Evolutionary conservation across 2,888 invertebrate genomes (phyloP), one percentile per base, ranked within the genome.

Genomic region (Antheraea assamensis): DNA sequence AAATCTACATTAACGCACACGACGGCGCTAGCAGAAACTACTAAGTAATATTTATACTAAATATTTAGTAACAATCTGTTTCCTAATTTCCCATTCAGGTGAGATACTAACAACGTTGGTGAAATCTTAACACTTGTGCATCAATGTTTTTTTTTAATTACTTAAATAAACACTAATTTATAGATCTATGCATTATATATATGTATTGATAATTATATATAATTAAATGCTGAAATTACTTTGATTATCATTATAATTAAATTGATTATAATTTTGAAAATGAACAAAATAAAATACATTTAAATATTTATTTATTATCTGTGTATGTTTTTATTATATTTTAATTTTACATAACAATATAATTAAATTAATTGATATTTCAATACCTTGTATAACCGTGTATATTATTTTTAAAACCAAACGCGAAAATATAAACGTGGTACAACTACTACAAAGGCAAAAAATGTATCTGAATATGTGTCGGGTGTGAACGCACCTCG

Each of bases 401-500:
- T 30, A 30, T 64, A 17, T 30, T 64, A 30, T 64, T 17, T 24
- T 64, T 17, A 30, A 58, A 64, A 17, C 30, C 61, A 19, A 64
- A 0, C 17, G 13, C 30, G 4, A 30, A 4, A 30, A 64, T 64
- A 5, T 30, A 30, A 30, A 64, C 27, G 17, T 64, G 27, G 61
- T 30, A 30, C 24, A 42, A 66, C 66, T 30, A 30, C 24, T 55
- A 66, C 66, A 71, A 74, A 74, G 64, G 74, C 64, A 73, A 71
- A 64, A 47, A 52, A 21, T 24, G 24, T 75, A 78, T 84, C 82
- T 80, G 82, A 82, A 82, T 84, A 80, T 81, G 80, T 81, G 77
- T 78, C 78, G 77, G 79, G 79, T 82, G 81, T 81, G 80, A 78
- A 74, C 75, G 81, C 84, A 87, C 84, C 81, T 83, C 85, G 82